These are phyloP conservation scores for Carapus acus DNA, from an alignment of 2,797 vertebrate species.

Conservation along the genomic window DNA sequence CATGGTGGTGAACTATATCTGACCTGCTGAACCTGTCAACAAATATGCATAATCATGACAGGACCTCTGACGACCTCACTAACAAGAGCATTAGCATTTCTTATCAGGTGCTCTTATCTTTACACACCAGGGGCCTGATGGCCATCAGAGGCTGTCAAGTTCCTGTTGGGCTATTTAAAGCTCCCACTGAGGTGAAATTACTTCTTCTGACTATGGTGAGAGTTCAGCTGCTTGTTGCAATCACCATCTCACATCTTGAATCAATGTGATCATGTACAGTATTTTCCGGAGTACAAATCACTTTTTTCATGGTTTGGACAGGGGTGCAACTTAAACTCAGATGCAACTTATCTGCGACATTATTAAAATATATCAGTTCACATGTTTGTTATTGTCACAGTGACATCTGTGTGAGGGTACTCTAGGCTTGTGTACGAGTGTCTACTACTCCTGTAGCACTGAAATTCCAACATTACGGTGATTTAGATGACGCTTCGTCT, in stretches of 20 bases:
- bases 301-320: too few species aligned
- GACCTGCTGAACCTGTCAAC: slow-evolving; percentile 67
- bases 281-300: too few species aligned
- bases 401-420: too few species aligned
- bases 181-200: slow-evolving; percentile 51
- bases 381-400: too few species aligned
- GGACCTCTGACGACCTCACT: slow-evolving; percentile 64
- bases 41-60: slow-evolving; percentile 72
- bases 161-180: slow-evolving; percentile 45
- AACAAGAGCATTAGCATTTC: slow-evolving; percentile 57
- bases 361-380: too few species aligned
- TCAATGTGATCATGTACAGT: too few species aligned
- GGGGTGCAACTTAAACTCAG: too few species aligned
- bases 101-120: slow-evolving; percentile 47
- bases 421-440: too few species aligned
- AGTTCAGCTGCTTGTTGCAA: slow-evolving; percentile 12
- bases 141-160: slow-evolving; percentile 60
- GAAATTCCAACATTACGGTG: too few species aligned
- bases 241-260: not conserved
- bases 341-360: too few species aligned
- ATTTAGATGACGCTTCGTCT: too few species aligned
- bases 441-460: too few species aligned
- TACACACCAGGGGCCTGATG: slow-evolving; percentile 54
- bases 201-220: slow-evolving; percentile 24
- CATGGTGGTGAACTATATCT: slow-evolving; percentile 61